phyloP scores from a whole-genome alignment of 1,140 invertebrate species.

The Anoplophora glabripennis region DNA sequence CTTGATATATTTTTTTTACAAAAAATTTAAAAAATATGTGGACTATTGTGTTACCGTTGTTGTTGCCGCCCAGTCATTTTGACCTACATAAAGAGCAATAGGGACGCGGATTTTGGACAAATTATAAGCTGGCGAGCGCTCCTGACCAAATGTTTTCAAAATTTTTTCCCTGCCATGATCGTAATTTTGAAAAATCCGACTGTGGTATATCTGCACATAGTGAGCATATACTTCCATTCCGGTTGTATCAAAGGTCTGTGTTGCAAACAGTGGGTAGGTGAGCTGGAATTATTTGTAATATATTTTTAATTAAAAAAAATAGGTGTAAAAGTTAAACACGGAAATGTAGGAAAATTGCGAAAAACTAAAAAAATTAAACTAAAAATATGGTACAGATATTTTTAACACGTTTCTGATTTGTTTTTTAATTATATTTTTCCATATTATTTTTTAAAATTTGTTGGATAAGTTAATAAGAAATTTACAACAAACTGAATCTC shows the following conservation, averaged over 20 bases:
- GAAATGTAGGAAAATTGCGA: no score
- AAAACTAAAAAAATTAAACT: no score
- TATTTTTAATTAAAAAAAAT: no score
- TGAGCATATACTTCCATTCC: constrained; percentile 8
- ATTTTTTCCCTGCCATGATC: constrained; percentile 61
- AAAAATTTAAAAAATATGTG: background rate
- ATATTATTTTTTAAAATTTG: no score
- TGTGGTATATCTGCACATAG: background rate
- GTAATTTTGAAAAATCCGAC: constrained; percentile 42
- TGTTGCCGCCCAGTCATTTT: constrained; percentile 53
- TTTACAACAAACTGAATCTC: background rate
- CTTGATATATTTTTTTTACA: background rate
- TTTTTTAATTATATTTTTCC: no score
- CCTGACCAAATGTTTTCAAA: constrained; percentile 50
- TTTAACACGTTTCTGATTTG: no score
- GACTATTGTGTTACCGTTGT: constrained; percentile 2
- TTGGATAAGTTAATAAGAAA: no score
- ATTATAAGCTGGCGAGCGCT: constrained; percentile 55
- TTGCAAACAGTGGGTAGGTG: background rate
- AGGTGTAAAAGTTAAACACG: no score
- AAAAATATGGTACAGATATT: no score
- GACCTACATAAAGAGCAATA: constrained; percentile 53
- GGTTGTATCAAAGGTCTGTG: constrained; percentile 4
- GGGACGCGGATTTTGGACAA: constrained; percentile 55
- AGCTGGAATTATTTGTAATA: background rate